These are phyloP conservation scores for Hippoglossus hippoglossus DNA, from an alignment of 2,797 vertebrate species.

Conservation along the genomic window DNA sequence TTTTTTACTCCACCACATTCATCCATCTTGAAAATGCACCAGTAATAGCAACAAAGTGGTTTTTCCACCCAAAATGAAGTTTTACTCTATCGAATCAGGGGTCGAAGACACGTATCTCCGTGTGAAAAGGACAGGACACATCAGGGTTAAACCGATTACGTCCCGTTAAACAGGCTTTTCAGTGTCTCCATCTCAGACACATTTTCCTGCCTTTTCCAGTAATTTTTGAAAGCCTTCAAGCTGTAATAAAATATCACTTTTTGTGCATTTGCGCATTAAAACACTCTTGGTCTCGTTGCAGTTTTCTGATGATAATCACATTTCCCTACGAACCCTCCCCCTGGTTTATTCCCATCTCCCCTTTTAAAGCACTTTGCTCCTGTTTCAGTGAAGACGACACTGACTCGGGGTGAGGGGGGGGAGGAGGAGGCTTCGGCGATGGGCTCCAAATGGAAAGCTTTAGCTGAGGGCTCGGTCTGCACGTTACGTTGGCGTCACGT, in stretches of 20 bases:
- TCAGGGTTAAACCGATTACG: constrained; percentile 87
- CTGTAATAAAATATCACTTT: constrained; percentile 92
- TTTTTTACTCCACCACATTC: constrained; percentile 27
- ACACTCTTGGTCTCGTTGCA: constrained; percentile 81
- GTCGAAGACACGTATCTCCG: constrained; percentile 85
- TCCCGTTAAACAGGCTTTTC: constrained; percentile 85
- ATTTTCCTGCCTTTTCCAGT: constrained; percentile 89
- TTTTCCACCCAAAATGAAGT: constrained; percentile 87
- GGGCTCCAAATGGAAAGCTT: constrained; percentile 69
- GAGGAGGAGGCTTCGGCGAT: constrained; percentile 30
- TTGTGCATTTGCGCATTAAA: constrained; percentile 88
- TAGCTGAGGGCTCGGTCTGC: constrained; percentile 63
- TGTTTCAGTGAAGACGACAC: constrained; percentile 84
- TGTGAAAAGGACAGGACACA: constrained; percentile 87
- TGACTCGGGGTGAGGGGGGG: constrained; percentile 39
- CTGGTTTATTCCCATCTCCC: constrained; percentile 79
- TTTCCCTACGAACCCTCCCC: constrained; percentile 73
- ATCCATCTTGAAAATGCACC: constrained; percentile 83
- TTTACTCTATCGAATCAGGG: constrained; percentile 86
- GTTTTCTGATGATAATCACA: constrained; percentile 85
- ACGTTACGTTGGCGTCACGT: constrained; percentile 71
- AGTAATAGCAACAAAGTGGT: constrained; percentile 90
- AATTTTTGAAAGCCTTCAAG: constrained; percentile 90
- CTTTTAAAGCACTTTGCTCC: constrained; percentile 86
- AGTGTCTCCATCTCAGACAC: constrained; percentile 87